phyloP scores from a whole-genome alignment of 2,797 vertebrate genomes.

The Characodon lateralis region DNA sequence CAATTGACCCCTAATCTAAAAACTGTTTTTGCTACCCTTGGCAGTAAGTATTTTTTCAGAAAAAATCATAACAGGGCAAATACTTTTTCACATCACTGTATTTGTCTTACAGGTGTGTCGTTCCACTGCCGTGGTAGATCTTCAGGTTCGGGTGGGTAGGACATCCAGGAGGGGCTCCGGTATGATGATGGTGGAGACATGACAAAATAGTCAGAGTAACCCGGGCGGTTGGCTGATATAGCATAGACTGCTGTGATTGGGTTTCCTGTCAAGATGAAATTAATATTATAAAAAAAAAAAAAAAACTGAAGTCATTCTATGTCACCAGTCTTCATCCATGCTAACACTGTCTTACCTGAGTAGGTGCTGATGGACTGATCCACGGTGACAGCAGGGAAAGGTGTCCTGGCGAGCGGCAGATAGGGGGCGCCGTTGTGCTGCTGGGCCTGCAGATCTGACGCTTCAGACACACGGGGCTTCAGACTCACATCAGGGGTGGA shows the following conservation, averaged over 20 bases:
- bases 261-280: constrained; percentile 83
- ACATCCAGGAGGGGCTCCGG: constrained; percentile 96
- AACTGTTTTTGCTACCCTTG: not conserved
- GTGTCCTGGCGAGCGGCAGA: constrained; percentile 86
- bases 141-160: constrained; percentile 90
- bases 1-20: not conserved
- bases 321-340: not conserved
- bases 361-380: constrained; percentile 92
- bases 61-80: not conserved
- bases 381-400: constrained; percentile 88
- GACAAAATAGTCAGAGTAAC: constrained; percentile 95
- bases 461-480: constrained; percentile 89
- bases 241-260: constrained; percentile 97
- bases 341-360: constrained; percentile 85
- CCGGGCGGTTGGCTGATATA: constrained; percentile 94
- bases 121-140: constrained; percentile 94
- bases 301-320: not conserved
- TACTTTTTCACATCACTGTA: not conserved
- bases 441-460: constrained; percentile 86
- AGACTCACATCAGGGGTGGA: constrained; percentile 95
- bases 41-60: no score
- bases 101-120: constrained; percentile 85
- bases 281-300: not conserved
- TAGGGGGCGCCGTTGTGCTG: constrained; percentile 87
- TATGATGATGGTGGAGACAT: constrained; percentile 92